These are phyloP conservation scores for Stomorhina lunata DNA, from an alignment of 2,888 invertebrate genomes.

Conservation along the genomic window DNA sequence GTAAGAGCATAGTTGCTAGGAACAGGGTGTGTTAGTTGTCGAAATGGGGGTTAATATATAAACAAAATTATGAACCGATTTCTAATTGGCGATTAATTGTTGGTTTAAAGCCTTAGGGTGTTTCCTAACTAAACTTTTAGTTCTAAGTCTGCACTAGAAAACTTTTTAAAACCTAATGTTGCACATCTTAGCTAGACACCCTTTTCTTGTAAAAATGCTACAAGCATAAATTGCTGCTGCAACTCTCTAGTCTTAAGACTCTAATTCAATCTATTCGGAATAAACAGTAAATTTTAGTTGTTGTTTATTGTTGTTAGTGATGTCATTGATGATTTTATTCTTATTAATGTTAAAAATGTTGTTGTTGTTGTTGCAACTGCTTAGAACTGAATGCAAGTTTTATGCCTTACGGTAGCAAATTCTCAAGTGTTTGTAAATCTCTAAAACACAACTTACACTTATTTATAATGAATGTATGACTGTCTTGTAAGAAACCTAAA, in stretches of 20 bases:
- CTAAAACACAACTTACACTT: not conserved
- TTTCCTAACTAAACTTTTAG: no score
- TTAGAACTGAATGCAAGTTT: constrained; percentile 6
- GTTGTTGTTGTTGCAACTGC: constrained; percentile 1
- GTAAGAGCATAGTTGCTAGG: not conserved
- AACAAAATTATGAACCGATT: not conserved
- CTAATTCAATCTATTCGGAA: constrained; percentile 32
- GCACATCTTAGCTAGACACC: not conserved
- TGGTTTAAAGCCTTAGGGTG: no score
- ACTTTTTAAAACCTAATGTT: no score
- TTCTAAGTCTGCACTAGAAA: no score
- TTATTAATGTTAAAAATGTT: not conserved
- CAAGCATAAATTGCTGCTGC: no score
- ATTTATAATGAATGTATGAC: no score
- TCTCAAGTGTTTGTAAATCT: constrained; percentile 21
- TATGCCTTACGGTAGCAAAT: constrained; percentile 24
- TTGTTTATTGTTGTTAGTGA: not conserved
- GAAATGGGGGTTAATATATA: no score
- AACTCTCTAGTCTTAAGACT: not conserved
- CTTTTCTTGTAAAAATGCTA: not conserved
- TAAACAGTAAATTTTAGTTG: not conserved
- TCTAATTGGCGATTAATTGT: no score
- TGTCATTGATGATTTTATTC: not conserved
- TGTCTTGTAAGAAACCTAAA: not conserved
- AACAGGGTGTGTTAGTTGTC: not conserved